These are phyloP conservation scores for Bos indicus DNA, from an alignment of 2,113 vertebrate species.

Conservation along the genomic window DNA sequence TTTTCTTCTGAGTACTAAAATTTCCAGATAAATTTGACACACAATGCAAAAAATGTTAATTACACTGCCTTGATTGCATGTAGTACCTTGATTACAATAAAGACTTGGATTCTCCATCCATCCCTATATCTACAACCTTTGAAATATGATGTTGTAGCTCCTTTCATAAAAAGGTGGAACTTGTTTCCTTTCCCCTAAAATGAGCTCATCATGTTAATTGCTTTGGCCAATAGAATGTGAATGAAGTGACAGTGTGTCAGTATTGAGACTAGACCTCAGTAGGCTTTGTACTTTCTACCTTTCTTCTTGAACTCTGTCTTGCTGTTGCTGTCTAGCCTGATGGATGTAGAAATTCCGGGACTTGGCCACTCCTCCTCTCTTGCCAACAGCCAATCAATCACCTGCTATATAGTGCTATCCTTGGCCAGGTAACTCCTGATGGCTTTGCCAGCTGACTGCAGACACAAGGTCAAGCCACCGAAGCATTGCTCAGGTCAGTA, in stretches of 20 bases:
- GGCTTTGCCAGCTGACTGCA: background rate
- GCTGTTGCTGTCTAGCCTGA: background rate
- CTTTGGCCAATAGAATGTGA: background rate
- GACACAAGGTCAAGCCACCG: background rate
- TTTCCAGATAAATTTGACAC: background rate
- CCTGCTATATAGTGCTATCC: background rate
- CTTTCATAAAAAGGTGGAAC: background rate
- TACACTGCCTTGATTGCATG: background rate
- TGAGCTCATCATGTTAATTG: background rate
- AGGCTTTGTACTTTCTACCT: background rate
- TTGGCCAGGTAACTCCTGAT: background rate
- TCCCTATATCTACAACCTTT: background rate
- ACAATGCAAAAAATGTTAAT: background rate
- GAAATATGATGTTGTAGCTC: background rate
- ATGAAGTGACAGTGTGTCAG: background rate
- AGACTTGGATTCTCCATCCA: background rate
- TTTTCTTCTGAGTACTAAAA: background rate
- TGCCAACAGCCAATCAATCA: background rate
- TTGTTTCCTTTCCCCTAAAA: background rate
- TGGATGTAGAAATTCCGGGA: background rate
- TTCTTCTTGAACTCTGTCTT: background rate
- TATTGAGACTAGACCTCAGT: background rate
- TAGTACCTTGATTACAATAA: background rate
- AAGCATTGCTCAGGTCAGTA: background rate
- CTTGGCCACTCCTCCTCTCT: background rate